A percentile compares a stretch with the other conserved stretches of the same genome.
phyloP scores from a whole-genome alignment of 92 coral and sea anemone species.

The Siderastrea radians region DNA sequence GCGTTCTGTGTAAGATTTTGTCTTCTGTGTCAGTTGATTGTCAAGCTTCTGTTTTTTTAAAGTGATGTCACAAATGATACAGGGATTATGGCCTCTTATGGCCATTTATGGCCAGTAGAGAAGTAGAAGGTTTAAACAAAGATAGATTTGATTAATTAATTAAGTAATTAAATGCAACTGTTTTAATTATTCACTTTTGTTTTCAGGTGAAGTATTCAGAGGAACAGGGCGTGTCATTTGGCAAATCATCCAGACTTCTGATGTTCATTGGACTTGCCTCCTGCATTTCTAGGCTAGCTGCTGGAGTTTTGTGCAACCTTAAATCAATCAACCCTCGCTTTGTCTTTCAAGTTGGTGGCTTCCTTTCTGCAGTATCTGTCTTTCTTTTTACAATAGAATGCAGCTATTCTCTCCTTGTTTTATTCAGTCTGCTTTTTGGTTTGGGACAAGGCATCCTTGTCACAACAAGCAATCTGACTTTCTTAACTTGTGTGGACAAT shows the following conservation, averaged over 20 bases:
- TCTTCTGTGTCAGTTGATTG: too few species aligned
- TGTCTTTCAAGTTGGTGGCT: conserved; percentile 22
- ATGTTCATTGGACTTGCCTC: conserved; percentile 39
- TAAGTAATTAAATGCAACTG: background rate
- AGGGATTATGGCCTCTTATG: too few species aligned
- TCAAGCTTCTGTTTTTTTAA: too few species aligned
- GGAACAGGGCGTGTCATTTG: conserved; percentile 25
- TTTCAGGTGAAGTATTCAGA: conserved; percentile 33
- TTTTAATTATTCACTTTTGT: background rate
- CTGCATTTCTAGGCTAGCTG: conserved; percentile 1
- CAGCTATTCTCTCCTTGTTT: background rate
- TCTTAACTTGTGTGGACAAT: conserved; percentile 39
- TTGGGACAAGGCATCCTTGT: conserved; percentile 19
- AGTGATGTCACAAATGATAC: too few species aligned
- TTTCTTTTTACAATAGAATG: background rate
- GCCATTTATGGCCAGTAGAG: too few species aligned
- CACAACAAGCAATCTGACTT: conserved; percentile 17
- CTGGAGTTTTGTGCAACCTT: conserved; percentile 27
- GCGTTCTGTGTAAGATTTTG: too few species aligned
- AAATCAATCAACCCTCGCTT: conserved; percentile 25
- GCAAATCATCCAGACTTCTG: conserved; percentile 33
- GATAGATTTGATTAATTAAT: background rate
- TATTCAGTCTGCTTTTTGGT: conserved; percentile 21
- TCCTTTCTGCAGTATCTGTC: background rate
- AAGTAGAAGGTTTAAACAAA: background rate